A percentile compares a stretch with the other conserved stretches of the same genome.
phyloP scores from a whole-genome alignment of 2,113 vertebrate genomes.

The Hyla sarda region DNA sequence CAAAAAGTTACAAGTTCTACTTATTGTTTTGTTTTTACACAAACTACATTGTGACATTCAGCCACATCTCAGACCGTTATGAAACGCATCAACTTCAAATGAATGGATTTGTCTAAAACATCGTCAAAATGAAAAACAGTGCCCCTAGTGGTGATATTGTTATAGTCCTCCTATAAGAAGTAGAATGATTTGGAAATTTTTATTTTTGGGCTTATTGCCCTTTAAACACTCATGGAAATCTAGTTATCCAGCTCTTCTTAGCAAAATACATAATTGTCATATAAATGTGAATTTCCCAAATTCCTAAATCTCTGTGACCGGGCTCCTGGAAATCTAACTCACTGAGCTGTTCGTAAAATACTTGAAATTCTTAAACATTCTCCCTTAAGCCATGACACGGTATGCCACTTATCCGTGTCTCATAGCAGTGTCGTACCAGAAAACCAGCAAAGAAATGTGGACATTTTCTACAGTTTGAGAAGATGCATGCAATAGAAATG shows the following conservation, averaged over 20 bases:
- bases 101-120: too few species aligned
- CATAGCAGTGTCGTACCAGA: constrained; percentile 25
- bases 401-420: constrained; percentile 42
- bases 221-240: constrained; percentile 11
- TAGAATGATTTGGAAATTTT: too few species aligned
- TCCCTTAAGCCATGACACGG: constrained; percentile 43
- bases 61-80: too few species aligned
- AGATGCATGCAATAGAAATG: constrained; percentile 45
- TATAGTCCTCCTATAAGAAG: too few species aligned
- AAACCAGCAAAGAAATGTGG: constrained; percentile 50
- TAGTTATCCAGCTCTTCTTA: not conserved
- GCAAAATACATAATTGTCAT: constrained; percentile 32
- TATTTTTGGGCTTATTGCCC: not conserved
- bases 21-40: too few species aligned
- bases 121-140: too few species aligned
- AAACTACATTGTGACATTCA: too few species aligned
- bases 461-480: constrained; percentile 48
- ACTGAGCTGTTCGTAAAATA: constrained; percentile 42
- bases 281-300: constrained; percentile 19
- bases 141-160: too few species aligned
- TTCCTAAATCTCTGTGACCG: constrained; percentile 27
- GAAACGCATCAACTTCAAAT: too few species aligned
- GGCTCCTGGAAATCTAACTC: constrained; percentile 8
- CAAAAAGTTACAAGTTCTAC: too few species aligned
- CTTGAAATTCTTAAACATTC: constrained; percentile 41